Evolutionary conservation across 2,797 vertebrate genomes (phyloP), one percentile per base, ranked within the genome.

Genomic region (Diplodus puntazzo): DNA sequence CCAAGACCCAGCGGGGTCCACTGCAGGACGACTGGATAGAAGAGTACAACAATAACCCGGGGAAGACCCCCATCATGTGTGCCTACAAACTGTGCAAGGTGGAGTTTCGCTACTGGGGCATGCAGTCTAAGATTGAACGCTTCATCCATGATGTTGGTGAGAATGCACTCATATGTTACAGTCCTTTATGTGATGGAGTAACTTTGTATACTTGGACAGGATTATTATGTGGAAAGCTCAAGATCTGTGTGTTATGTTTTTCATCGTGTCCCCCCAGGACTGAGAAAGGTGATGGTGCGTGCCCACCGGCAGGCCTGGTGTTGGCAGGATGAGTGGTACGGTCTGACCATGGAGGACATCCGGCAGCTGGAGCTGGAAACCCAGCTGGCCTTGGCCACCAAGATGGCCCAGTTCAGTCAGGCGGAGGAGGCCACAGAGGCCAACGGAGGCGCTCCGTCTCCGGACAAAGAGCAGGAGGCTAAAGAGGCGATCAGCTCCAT

Each of bases 11-110:
- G 89, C 95, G 98, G 80, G 98, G 98, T 0, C 98, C 98, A 0
- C 94, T 99, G 80, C 92, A 81, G 1, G 98, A 99, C 23, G 96
- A 98, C 85, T 99, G 98, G 98, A 98, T 99, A 63, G 93, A 96
- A 61, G 97, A 98, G 75, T 95, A 96, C 91, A 96, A 95, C 91
- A 94, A 89, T 79, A 95, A 94, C 87, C 94, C 96, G 0, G 95
- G 95, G 49, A 94, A 88, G 81, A 95, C 92, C 69, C 97, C 98
- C 52, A 93, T 99, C 89, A 99, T 99, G 98, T 99, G 98, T 57
- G 98, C 98, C 87, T 99, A 99, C 88, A 99, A 99, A 92, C 94
- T 99, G 63, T 99, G 98, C 89, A 99, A 99, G 93, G 98, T 99
- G 80, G 98, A 99, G 92, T 99, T 99, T 92, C 96, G 98, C 77